Base-by-base conservation (phyloP, 2,797 vertebrate genomes). In the Fundulus diaphanus region DNA sequence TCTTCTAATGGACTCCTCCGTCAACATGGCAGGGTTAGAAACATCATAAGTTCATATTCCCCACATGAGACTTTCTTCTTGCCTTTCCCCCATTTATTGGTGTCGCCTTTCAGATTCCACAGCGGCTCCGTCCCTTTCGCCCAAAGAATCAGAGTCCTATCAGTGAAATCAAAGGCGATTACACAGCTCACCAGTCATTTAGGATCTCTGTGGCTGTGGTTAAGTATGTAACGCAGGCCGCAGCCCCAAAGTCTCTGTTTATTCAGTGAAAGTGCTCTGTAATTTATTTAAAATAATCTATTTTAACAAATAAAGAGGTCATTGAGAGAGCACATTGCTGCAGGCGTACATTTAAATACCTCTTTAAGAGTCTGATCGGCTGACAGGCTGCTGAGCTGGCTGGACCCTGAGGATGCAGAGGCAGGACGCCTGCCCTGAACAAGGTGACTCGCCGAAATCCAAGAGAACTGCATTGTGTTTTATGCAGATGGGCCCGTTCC, bases 281-380 rank as follows among this genome's bases (percentile, higher is more conserved):
- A 98, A 99, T 99, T 99, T 99, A 98, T 99, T 99, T 98, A 96
- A 99, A 99, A 98, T 99, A 99, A 99, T 99, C 97, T 97, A 98
- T 99, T 98, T 97, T 97, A 97, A 96, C 96, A 98, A 99, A 99
- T 98, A 99, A 99, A 99, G 97, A 97, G 96, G 91, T 96, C 96
- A 98, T 99, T 99, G 97, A 99, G 89, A 93, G 91, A 94, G 93
- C 68, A 87, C 93, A 92, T 93, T 94, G 95, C 96, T 95, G 95
- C 96, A 97, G 96, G 96, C 96, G 75, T 96, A 94, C 93, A 95
- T 96, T 97, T 96, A 96, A 97, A 98, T 94, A 92, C 92, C 95
- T 96, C 96, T 94, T 96, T 94, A 94, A 94, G 93, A 95, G 96
- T 91, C 91, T 93, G 92, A 95, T 96, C 95, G 95, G 94, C 96